Percentiles rank a stretch among this genome's conserved stretches.
These are phyloP conservation scores for Mylabris sibirica DNA, from an alignment of 2,888 invertebrate species.

Conservation along the genomic window DNA sequence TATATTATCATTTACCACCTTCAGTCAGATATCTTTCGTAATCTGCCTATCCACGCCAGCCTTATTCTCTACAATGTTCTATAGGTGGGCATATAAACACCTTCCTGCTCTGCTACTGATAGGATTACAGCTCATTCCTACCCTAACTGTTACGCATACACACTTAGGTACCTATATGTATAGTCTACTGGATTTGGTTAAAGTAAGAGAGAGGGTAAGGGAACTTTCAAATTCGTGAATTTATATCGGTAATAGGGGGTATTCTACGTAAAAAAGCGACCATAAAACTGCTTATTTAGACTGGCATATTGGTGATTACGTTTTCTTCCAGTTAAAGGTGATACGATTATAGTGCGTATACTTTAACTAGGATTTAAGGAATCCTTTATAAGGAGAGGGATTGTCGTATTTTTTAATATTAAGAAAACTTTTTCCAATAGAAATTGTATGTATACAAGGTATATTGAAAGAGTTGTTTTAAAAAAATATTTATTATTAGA, in stretches of 20 bases:
- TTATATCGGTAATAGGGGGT: slow-evolving; percentile 34
- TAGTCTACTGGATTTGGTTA: slow-evolving; percentile 10
- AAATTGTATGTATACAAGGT: background rate
- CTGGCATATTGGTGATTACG: slow-evolving; percentile 33
- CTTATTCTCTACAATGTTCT: slow-evolving; percentile 53
- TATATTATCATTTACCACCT: slow-evolving; percentile 11
- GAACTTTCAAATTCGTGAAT: slow-evolving; percentile 37
- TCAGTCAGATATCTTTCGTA: slow-evolving; percentile 41
- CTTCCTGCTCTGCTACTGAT: slow-evolving; percentile 50
- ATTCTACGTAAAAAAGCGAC: slow-evolving; percentile 31
- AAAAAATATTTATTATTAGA: too few species aligned
- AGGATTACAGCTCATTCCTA: slow-evolving; percentile 50
- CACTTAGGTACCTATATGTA: background rate
- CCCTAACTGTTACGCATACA: background rate
- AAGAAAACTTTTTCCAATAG: background rate
- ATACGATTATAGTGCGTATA: slow-evolving; percentile 22
- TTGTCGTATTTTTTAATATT: background rate
- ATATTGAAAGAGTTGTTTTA: background rate
- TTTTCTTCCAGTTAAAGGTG: slow-evolving; percentile 32
- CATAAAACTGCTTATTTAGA: slow-evolving; percentile 33
- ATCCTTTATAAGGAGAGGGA: background rate
- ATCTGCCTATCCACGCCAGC: slow-evolving; percentile 55
- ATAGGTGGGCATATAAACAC: slow-evolving; percentile 50
- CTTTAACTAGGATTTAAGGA: slow-evolving; percentile 9
- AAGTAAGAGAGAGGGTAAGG: slow-evolving; percentile 27